Evolutionary conservation across 2,888 invertebrate genomes (phyloP).

Genomic region (Tineola bisselliella): DNA sequence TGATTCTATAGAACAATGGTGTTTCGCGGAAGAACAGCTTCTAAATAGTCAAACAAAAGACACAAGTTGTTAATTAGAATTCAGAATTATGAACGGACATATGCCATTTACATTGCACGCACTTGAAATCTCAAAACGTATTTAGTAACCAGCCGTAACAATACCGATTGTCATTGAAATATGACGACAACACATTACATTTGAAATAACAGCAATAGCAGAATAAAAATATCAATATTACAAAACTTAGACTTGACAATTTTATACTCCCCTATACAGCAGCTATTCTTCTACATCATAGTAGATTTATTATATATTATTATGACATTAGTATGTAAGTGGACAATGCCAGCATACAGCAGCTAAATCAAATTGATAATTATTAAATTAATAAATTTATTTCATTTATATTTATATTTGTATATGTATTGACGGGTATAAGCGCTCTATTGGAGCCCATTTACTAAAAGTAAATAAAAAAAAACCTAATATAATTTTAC

Average conservation of each 20-base stretch:
- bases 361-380: no score
- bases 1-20: constrained; percentile 32
- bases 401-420: no score
- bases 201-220: not conserved
- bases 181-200: constrained; percentile 18
- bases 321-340: no score
- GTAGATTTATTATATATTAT: no score
- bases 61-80: constrained; percentile 38
- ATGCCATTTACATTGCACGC: constrained; percentile 18
- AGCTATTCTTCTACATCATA: no score
- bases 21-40: constrained; percentile 22
- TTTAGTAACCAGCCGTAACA: constrained; percentile 16
- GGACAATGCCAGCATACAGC: no score
- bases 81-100: constrained; percentile 43
- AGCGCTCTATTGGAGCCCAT: no score
- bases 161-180: constrained; percentile 32
- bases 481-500: no score
- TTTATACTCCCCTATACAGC: not conserved
- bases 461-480: no score
- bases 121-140: constrained; percentile 1
- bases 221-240: no score
- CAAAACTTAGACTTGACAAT: not conserved
- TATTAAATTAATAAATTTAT: no score
- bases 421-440: no score
- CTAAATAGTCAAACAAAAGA: constrained; percentile 37